Evolutionary conservation across 1,140 invertebrate genomes (phyloP), one percentile per base, ranked within the genome.

Genomic region (Sminthurides bifidus): DNA sequence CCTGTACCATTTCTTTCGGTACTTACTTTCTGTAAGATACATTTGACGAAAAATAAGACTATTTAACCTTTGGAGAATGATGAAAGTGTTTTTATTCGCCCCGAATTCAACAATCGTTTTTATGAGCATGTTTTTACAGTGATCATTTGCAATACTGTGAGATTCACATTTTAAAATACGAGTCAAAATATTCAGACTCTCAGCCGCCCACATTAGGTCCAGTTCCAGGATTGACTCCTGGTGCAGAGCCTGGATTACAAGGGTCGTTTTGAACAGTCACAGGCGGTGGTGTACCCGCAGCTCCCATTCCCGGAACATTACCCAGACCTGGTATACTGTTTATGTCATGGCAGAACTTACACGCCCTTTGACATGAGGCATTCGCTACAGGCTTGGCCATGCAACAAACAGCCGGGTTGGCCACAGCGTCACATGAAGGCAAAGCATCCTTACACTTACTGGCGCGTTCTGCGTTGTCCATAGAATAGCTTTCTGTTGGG

Each of bases 331-430:
- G 41, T 15, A 43, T 19, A 10, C 15, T 10, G 6, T 43, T 6
- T 6, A 43, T 6, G 17, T 43, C 41, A 21, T 43, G 24, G 41
- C 41, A 43, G 21, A 43, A 43, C 8, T 23, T 15, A 19, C 41
- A 43, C 8, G 41, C n/a, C 21, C 41, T 10, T 43, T 43, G 41
- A 19, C 41, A 43, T 10, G 41, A 17, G 17, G 17, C 41, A 24
- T 43, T 37, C 21, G 21, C 37, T 5, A 52, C 6, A 19, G 17
- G 33, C 45, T 65, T 17, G 63, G 57, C 1, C 64, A 65, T 31
- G 50, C 66, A 4, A 59, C 66, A 43, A 63, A 66, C 26, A 61
- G 64, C 40, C 61, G 67, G 50, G 44, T 43, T 43, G 6, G 41
- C 41, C 8, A 14, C 8, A 8, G 24, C 41, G 6, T 43, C 21